phyloP scores from a whole-genome alignment of 2,888 invertebrate genomes.

The Hypomecis punctinalis region DNA sequence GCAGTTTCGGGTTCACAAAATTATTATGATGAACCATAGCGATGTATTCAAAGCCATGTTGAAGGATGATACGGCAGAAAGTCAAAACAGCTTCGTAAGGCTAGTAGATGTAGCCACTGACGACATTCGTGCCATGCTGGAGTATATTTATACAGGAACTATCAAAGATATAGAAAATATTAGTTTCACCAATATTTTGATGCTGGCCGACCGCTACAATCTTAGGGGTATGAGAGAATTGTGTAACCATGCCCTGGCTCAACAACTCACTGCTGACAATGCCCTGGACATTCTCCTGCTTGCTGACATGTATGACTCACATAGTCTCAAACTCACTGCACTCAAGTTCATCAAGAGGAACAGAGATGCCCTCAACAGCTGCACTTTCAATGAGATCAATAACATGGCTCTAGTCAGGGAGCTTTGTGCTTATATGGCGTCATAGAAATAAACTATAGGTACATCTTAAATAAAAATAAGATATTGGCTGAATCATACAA shows the following conservation, averaged over 20 bases:
- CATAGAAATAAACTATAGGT: constrained; percentile 27
- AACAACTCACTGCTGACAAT: constrained; percentile 64
- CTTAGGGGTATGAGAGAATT: constrained; percentile 66
- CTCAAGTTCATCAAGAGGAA: constrained; percentile 72
- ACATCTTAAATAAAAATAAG: no score
- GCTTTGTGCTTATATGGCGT: constrained; percentile 63
- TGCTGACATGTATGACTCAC: constrained; percentile 71
- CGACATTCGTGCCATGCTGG: constrained; percentile 66
- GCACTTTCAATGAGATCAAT: constrained; percentile 64
- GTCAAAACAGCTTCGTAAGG: constrained; percentile 69
- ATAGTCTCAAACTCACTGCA: constrained; percentile 60
- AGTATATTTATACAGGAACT: constrained; percentile 74
- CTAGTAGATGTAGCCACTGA: constrained; percentile 67
- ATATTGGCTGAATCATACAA: no score
- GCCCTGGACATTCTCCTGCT: constrained; percentile 67
- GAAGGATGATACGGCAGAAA: constrained; percentile 74
- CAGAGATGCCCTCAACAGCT: constrained; percentile 54
- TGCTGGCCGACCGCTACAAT: constrained; percentile 72
- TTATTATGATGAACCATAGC: constrained; percentile 66
- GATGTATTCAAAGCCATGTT: constrained; percentile 81
- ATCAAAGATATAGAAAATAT: constrained; percentile 62
- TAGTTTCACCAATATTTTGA: constrained; percentile 65
- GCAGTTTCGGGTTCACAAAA: constrained; percentile 70
- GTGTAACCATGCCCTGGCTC: constrained; percentile 61
- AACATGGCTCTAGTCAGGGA: constrained; percentile 65